Conservation (phyloP, 2,888 invertebrate genomes). For the Nudaria mundana region DNA sequence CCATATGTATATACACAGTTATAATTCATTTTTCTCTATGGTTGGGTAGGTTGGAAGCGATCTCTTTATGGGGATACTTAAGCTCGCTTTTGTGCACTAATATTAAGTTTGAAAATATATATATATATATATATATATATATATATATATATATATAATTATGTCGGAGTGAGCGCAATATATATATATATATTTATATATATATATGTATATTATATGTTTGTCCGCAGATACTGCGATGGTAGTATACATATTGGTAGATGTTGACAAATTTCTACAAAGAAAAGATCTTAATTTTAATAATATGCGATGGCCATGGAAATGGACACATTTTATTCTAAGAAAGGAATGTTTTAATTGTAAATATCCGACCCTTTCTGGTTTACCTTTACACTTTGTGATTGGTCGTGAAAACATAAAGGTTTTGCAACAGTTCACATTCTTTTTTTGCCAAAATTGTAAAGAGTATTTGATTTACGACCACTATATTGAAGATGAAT, state of each 20-base stretch:
- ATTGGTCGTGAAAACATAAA: slow-evolving; percentile 4
- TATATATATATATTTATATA: not conserved
- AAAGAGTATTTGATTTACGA: slow-evolving; percentile 5
- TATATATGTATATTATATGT: not conserved
- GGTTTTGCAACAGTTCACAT: slow-evolving; percentile 3
- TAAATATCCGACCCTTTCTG: not conserved
- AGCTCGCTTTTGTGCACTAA: too few relatives aligned
- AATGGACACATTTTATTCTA: slow-evolving; percentile 5
- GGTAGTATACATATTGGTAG: not conserved
- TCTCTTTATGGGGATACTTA: too few relatives aligned
- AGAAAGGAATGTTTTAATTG: slow-evolving; percentile 3
- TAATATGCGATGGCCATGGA: slow-evolving; percentile 1
- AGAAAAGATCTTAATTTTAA: slow-evolving; percentile 2
- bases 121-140: too few relatives aligned
- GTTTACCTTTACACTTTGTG: slow-evolving; percentile 3
- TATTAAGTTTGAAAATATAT: too few relatives aligned
- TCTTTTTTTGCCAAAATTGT: slow-evolving; percentile 4
- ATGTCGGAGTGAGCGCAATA: too few relatives aligned
- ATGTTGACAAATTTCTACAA: slow-evolving; percentile 4
- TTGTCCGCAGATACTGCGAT: slow-evolving; percentile 1
- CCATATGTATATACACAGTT: too few relatives aligned
- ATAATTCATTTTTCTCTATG: too few relatives aligned
- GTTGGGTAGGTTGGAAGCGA: too few relatives aligned
- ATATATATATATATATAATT: too few relatives aligned
- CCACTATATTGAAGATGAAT: slow-evolving; percentile 6